A percentile compares a stretch with the other conserved stretches of the same genome.
Conservation (phyloP, 2,888 invertebrate genomes). For the Scaptomyza caliginosa region DNA sequence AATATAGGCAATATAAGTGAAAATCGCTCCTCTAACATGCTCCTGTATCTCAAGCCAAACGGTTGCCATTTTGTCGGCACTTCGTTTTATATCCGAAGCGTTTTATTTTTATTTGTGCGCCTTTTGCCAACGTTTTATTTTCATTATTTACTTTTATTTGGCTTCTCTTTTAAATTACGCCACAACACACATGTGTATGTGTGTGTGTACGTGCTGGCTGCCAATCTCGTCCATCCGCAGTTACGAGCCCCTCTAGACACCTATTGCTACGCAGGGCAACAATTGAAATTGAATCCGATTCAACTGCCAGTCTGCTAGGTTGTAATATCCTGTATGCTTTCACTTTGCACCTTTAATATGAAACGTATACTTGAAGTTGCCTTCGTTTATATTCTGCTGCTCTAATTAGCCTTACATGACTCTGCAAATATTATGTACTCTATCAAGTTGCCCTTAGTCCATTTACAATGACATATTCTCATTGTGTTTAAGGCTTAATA, state of each 20-base stretch:
- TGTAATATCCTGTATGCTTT: neutral
- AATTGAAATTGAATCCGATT: conserved; percentile 59
- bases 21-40: neutral
- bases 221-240: conserved; percentile 4
- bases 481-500: no score
- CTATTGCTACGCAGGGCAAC: conserved; percentile 30
- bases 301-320: neutral
- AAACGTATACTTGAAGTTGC: neutral
- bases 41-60: conserved; percentile 21
- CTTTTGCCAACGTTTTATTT: conserved; percentile 35
- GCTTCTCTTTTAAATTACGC: conserved; percentile 43
- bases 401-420: conserved; percentile 42
- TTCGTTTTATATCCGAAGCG: conserved; percentile 54
- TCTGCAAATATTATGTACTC: conserved; percentile 11
- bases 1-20: conserved; percentile 43
- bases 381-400: neutral
- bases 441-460: conserved; percentile 12
- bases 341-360: neutral
- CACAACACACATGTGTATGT: conserved; percentile 18
- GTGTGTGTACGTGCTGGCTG: conserved; percentile 27
- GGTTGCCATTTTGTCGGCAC: conserved; percentile 57
- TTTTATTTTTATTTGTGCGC: conserved; percentile 55
- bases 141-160: conserved; percentile 57
- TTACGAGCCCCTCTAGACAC: conserved; percentile 1
- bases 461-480: conserved; percentile 32